A percentile compares a stretch with the other conserved stretches of the same genome.
phyloP scores from a whole-genome alignment of 2,113 vertebrate genomes.

The Puma concolor region DNA sequence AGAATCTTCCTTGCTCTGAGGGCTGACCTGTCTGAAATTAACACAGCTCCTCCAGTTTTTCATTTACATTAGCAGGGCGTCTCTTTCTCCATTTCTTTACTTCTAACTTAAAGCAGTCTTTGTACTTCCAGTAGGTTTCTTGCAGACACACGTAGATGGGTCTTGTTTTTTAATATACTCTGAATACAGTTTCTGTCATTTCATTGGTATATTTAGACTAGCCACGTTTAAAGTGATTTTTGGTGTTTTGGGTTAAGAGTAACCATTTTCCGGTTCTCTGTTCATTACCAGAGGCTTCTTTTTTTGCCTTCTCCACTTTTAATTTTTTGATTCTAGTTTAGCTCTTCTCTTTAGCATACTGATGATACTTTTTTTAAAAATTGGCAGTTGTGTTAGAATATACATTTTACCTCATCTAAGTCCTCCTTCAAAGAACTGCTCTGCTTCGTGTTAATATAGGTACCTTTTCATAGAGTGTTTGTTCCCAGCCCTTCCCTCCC shows the following conservation, averaged over 20 bases:
- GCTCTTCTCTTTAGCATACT: background rate
- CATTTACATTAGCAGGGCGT: accelerated
- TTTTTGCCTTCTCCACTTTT: background rate
- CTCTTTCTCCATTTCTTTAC: background rate
- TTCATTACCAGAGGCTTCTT: background rate
- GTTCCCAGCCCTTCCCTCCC: accelerated
- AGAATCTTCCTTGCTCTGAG: background rate
- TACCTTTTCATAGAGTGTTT: accelerated
- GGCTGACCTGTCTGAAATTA: background rate
- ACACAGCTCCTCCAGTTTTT: accelerated
- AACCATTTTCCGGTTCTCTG: background rate
- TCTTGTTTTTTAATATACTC: background rate
- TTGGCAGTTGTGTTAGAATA: background rate
- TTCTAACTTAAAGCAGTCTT: background rate
- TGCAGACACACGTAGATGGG: too few relatives aligned
- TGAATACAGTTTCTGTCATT: background rate
- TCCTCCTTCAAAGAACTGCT: accelerated
- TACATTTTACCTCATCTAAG: background rate
- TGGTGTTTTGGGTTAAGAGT: background rate
- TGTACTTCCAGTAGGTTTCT: background rate
- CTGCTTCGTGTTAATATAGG: accelerated
- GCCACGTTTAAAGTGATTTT: background rate
- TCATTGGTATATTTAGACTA: background rate
- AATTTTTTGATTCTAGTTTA: background rate
- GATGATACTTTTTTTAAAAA: background rate